Evolutionary conservation across 2,113 vertebrate genomes (phyloP).

Genomic region (Grammomys surdaster): DNA sequence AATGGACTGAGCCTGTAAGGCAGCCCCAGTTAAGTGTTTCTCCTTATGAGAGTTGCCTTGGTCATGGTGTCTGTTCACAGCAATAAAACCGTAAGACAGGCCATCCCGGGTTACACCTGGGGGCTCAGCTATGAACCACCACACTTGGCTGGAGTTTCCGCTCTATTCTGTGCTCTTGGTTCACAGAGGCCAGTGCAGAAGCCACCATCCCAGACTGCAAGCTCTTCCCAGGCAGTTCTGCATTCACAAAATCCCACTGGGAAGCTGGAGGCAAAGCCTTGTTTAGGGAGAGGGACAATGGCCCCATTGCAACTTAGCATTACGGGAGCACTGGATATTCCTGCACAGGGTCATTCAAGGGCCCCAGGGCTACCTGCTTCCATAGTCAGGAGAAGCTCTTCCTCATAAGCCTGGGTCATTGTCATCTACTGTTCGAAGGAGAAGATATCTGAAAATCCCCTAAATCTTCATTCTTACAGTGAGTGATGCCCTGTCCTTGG

Average conservation of each 20-base stretch:
- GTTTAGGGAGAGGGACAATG: not conserved
- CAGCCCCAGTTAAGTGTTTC: too few relatives aligned
- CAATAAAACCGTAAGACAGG: not conserved
- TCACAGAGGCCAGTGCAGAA: too few relatives aligned
- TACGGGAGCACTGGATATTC: not conserved
- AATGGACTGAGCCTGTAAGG: too few relatives aligned
- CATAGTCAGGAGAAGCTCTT: accelerated
- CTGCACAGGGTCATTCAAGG: too few relatives aligned
- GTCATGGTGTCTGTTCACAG: too few relatives aligned
- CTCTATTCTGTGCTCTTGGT: not conserved
- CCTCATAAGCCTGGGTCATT: accelerated
- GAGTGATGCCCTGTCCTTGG: accelerated
- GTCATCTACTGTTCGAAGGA: too few relatives aligned
- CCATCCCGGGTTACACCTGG: not conserved
- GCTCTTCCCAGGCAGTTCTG: not conserved
- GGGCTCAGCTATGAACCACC: accelerated
- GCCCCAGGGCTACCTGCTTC: not conserved
- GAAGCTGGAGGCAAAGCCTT: not conserved
- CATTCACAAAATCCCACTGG: too few relatives aligned
- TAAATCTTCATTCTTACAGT: accelerated
- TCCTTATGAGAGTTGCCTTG: too few relatives aligned
- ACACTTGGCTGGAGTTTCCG: not conserved
- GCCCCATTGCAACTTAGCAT: not conserved
- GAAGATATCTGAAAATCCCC: accelerated
- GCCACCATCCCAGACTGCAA: not conserved